These are phyloP conservation scores for Heteromurus nitidus DNA, from an alignment of 2,888 invertebrate genomes.

Conservation along the genomic window DNA sequence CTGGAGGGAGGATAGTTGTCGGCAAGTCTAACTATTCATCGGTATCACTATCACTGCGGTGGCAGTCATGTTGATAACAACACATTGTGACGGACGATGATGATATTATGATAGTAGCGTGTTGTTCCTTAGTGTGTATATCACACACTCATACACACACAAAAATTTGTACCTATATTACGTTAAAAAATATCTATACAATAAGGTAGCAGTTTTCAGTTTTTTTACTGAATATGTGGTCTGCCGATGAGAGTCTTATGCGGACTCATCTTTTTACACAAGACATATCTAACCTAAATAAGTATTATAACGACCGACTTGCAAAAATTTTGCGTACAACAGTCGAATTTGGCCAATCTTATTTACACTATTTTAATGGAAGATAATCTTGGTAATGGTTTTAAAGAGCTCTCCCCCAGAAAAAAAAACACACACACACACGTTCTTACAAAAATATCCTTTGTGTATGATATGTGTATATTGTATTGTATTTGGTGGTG, in stretches of 20 bases:
- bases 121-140: constrained; percentile 35
- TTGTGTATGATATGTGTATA: neutral
- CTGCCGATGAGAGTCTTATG: constrained; percentile 47
- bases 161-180: constrained; percentile 43
- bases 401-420: constrained; percentile 46
- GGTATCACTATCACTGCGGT: constrained; percentile 18
- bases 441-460: neutral
- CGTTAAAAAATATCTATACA: neutral
- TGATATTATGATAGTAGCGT: constrained; percentile 8
- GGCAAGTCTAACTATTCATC: constrained; percentile 40
- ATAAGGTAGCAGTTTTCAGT: constrained; percentile 41
- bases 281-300: constrained; percentile 56
- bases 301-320: constrained; percentile 61
- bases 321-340: constrained; percentile 59
- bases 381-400: constrained; percentile 60
- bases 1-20: constrained; percentile 52
- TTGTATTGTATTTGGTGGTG: neutral
- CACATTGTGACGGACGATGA: constrained; percentile 10
- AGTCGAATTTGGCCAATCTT: constrained; percentile 54
- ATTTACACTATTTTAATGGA: constrained; percentile 57
- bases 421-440: too few relatives aligned
- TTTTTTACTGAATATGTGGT: too few relatives aligned
- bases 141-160: constrained; percentile 17
- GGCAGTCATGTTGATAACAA: constrained; percentile 33
- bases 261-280: constrained; percentile 60